Percentiles rank a stretch among this genome's conserved stretches.
Evolutionary conservation across 2,888 invertebrate genomes (phyloP).

Genomic region (Epinotia bilunana): DNA sequence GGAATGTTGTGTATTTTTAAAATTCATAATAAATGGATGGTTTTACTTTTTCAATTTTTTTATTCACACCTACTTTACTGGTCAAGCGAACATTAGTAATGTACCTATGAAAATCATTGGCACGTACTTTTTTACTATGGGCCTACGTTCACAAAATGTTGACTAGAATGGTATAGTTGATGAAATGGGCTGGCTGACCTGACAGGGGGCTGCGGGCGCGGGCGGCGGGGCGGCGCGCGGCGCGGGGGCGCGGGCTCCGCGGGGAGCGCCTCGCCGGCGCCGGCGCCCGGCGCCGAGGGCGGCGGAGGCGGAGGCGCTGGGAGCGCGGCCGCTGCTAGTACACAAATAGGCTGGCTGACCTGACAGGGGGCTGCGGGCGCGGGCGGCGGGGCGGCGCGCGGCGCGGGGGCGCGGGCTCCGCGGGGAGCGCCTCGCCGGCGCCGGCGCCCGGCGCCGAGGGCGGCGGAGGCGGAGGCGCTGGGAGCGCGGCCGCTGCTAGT

Average conservation of each 20-base stretch:
- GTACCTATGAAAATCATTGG: too few relatives aligned
- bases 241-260: conserved; percentile 82
- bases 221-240: conserved; percentile 82
- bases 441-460: too few relatives aligned
- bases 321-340: conserved; percentile 1
- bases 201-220: conserved; percentile 88
- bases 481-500: background rate
- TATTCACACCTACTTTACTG: too few relatives aligned
- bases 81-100: too few relatives aligned
- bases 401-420: conserved; percentile 81
- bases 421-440: too few relatives aligned
- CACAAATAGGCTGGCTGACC: conserved; percentile 61
- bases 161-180: too few relatives aligned
- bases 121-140: too few relatives aligned
- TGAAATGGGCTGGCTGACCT: conserved; percentile 64
- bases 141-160: too few relatives aligned
- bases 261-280: too few relatives aligned
- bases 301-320: conserved; percentile 53
- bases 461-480: conserved; percentile 61
- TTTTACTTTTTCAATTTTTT: too few relatives aligned
- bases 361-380: conserved; percentile 88
- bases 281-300: too few relatives aligned
- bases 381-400: conserved; percentile 82
- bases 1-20: background rate
- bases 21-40: too few relatives aligned